Conservation (phyloP, 1,140 invertebrate genomes). For the Cryptotermes secundus region DNA sequence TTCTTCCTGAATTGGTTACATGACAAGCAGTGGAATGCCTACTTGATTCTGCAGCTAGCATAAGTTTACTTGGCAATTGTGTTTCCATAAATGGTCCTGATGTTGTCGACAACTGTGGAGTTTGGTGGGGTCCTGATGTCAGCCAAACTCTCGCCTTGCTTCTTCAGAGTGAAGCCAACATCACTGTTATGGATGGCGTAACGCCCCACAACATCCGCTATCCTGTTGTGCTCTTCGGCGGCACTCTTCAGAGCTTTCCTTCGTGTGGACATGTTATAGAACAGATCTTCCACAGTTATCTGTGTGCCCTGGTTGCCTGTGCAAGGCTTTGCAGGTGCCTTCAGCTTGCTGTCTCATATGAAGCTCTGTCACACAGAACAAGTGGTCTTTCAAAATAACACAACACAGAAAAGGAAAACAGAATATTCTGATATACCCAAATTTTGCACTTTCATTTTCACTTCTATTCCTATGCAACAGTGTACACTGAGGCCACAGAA, state of each 20-base stretch:
- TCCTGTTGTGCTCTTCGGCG: slow-evolving; percentile 81
- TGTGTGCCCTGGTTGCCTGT: slow-evolving; percentile 90
- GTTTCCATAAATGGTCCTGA: slow-evolving; percentile 71
- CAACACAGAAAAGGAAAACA: no score
- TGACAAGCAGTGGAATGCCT: no score
- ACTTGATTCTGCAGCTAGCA: no score
- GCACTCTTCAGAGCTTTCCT: slow-evolving; percentile 77
- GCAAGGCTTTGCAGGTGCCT: slow-evolving; percentile 74
- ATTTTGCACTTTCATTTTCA: no score
- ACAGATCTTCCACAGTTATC: slow-evolving; percentile 91
- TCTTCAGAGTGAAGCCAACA: slow-evolving; percentile 86
- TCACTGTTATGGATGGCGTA: slow-evolving; percentile 86
- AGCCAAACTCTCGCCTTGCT: slow-evolving; percentile 70
- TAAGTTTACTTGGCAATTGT: slow-evolving; percentile 57
- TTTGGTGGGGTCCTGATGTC: slow-evolving; percentile 75
- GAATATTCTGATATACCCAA: no score
- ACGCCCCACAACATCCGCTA: slow-evolving; percentile 72
- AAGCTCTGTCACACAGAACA: slow-evolving; percentile 57
- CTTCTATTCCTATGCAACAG: no score
- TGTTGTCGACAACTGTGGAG: slow-evolving; percentile 78
- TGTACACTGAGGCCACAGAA: no score
- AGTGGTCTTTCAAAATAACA: no score
- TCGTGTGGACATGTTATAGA: slow-evolving; percentile 89
- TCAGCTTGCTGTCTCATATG: slow-evolving; percentile 81
- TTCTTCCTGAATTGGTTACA: no score